Conservation (phyloP, 2,797 vertebrate genomes). For the Semotilus atromaculatus region DNA sequence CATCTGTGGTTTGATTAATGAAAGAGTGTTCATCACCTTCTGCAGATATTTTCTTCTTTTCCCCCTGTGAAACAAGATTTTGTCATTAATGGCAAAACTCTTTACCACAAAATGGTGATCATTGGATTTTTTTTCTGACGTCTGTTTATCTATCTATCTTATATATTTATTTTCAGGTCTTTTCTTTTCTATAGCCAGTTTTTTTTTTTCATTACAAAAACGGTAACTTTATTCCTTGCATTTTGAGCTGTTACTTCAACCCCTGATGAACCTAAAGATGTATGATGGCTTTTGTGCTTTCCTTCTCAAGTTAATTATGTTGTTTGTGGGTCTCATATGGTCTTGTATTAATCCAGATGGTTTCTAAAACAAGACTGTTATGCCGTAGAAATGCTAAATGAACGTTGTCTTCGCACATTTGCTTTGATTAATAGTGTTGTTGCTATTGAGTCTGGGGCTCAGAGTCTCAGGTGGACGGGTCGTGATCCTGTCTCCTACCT, state of each 20-base stretch:
- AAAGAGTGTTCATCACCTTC: conserved; percentile 26
- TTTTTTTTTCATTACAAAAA: background rate
- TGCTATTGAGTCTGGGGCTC: conserved; percentile 31
- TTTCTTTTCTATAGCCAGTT: background rate
- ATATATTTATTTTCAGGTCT: too few relatives aligned
- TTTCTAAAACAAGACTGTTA: conserved; percentile 2
- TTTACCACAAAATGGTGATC: background rate
- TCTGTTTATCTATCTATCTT: too few relatives aligned
- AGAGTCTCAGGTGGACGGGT: conserved; percentile 59
- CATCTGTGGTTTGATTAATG: conserved; percentile 52
- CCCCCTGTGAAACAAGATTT: background rate
- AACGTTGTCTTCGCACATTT: conserved; percentile 14
- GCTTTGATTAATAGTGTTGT: conserved; percentile 49
- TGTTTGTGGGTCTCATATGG: conserved; percentile 36
- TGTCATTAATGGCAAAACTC: background rate
- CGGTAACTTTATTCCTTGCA: background rate
- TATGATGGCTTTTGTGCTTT: conserved; percentile 12
- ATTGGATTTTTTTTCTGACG: too few relatives aligned
- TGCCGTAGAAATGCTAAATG: conserved; percentile 20
- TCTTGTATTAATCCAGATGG: conserved; percentile 42
- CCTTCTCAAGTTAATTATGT: conserved; percentile 37
- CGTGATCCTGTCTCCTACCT: conserved; percentile 57
- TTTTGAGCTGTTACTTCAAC: background rate
- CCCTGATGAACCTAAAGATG: conserved; percentile 15
- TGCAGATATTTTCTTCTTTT: background rate